Conservation (phyloP, 1,140 invertebrate species). For the Brachionus manjavacas region DNA sequence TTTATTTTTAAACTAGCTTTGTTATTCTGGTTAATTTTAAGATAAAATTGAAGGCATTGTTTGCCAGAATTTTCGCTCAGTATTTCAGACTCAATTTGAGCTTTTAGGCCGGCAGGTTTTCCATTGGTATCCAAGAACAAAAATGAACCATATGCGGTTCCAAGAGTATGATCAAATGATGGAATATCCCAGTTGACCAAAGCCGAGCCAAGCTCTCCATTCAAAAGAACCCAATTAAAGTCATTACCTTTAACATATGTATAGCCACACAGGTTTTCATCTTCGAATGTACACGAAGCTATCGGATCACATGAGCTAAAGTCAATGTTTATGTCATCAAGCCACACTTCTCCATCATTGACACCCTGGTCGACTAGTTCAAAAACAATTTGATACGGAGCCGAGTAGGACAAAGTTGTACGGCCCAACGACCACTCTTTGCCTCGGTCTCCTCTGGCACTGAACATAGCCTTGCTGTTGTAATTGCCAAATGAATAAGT, state of each 20-base stretch:
- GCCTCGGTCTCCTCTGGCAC: neutral
- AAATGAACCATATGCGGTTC: neutral
- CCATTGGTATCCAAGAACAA: slow-evolving; percentile 16
- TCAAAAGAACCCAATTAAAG: slow-evolving; percentile 36
- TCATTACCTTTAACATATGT: neutral
- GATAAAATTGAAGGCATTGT: slow-evolving; percentile 31
- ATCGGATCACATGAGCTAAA: slow-evolving; percentile 3
- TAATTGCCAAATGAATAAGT: slow-evolving; percentile 38
- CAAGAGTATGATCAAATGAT: slow-evolving; percentile 44
- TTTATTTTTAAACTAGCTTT: slow-evolving; percentile 2
- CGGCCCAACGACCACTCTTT: slow-evolving; percentile 12
- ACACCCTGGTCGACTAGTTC: neutral
- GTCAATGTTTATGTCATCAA: slow-evolving; percentile 12
- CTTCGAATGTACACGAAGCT: slow-evolving; percentile 34
- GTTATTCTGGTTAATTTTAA: slow-evolving; percentile 13
- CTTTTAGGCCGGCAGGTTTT: neutral
- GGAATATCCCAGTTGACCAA: slow-evolving; percentile 44
- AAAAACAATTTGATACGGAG: slow-evolving; percentile 39
- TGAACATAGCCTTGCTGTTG: neutral
- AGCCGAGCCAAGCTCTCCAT: neutral
- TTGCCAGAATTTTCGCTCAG: neutral
- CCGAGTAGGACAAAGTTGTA: neutral
- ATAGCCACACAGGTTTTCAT: slow-evolving; percentile 7
- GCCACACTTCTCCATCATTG: neutral
- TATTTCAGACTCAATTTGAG: slow-evolving; percentile 35